These are phyloP conservation scores for Apamea anceps DNA, from an alignment of 2,888 invertebrate species.

Conservation along the genomic window DNA sequence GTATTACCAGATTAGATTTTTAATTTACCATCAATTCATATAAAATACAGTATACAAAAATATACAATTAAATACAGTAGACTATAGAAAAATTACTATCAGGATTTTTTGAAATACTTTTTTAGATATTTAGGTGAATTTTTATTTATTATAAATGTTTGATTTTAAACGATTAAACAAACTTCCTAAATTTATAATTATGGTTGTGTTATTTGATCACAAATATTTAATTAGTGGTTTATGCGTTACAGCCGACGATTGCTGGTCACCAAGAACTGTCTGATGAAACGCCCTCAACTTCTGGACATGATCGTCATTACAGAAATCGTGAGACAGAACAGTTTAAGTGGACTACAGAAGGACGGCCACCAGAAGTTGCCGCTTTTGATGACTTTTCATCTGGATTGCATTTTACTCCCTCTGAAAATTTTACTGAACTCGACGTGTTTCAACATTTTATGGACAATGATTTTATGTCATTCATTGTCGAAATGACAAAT, in stretches of 20 bases:
- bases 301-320: constrained; percentile 14
- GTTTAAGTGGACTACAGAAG: constrained; percentile 23
- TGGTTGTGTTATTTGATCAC: no score
- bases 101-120: constrained; percentile 3
- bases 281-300: not conserved
- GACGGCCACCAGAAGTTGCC: constrained; percentile 27
- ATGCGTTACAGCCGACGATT: no score
- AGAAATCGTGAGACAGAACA: constrained; percentile 32
- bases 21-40: no score
- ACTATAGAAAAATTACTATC: constrained; percentile 5
- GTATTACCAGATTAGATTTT: no score
- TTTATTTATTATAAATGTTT: constrained; percentile 1
- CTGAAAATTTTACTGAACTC: not conserved
- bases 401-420: constrained; percentile 22
- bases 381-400: not conserved
- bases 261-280: no score
- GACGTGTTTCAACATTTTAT: no score
- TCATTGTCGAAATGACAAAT: no score
- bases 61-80: constrained; percentile 5
- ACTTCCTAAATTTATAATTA: not conserved
- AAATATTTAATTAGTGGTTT: no score
- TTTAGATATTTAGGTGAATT: constrained; percentile 3
- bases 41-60: no score
- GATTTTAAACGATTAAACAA: not conserved
- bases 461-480: no score